Conservation (phyloP, 2,888 invertebrate genomes). For the Rugalucina vietnamica region DNA sequence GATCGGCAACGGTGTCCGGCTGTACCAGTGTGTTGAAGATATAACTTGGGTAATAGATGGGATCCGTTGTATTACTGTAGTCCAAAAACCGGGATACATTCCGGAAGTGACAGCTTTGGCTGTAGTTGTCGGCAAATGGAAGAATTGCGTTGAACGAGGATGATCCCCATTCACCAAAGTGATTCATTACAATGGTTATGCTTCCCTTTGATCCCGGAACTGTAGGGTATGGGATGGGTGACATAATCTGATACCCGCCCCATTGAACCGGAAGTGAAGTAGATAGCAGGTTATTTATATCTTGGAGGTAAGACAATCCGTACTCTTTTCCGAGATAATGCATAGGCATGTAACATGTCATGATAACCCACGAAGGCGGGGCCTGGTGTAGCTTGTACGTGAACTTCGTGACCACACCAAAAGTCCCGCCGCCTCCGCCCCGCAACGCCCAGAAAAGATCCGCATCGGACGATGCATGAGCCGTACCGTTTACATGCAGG, state of each 20-base stretch:
- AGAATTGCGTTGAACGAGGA: constrained; percentile 42
- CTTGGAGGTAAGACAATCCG: constrained; percentile 22
- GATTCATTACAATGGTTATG: constrained; percentile 36
- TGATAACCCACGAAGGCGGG: constrained; percentile 33
- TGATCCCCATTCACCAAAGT: constrained; percentile 50
- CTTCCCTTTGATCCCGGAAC: not conserved
- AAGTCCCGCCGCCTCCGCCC: constrained; percentile 66
- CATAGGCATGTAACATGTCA: constrained; percentile 34
- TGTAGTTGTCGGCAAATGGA: constrained; percentile 6
- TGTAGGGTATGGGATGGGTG: not conserved
- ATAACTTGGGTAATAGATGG: constrained; percentile 29
- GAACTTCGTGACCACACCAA: constrained; percentile 56
- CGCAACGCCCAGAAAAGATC: constrained; percentile 69
- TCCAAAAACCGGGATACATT: constrained; percentile 56
- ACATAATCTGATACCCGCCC: constrained; percentile 53
- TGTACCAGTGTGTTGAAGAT: constrained; percentile 52
- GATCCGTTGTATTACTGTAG: constrained; percentile 37
- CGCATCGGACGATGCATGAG: constrained; percentile 11
- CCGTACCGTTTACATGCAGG: constrained; percentile 12
- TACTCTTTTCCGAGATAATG: constrained; percentile 12
- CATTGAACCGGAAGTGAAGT: constrained; percentile 51
- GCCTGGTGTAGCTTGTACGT: constrained; percentile 54
- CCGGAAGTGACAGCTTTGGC: constrained; percentile 13
- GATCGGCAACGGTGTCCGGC: constrained; percentile 42
- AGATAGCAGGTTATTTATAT: constrained; percentile 28